A percentile compares a stretch with the other conserved stretches of the same genome.
These are phyloP conservation scores for Hipposideros larvatus DNA, from an alignment of 2,797 vertebrate genomes.

Conservation along the genomic window DNA sequence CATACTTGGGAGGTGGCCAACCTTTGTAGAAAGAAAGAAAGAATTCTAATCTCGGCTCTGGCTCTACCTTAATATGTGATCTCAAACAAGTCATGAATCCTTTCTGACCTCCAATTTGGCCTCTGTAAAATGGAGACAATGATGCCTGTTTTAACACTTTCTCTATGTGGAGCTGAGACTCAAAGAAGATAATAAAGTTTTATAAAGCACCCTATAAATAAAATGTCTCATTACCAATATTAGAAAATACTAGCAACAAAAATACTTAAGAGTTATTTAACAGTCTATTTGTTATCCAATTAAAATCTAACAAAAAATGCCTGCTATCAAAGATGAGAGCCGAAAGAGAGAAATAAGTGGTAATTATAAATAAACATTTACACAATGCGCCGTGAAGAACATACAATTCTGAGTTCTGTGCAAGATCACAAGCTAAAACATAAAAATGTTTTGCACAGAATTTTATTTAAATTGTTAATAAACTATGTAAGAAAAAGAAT, in stretches of 20 bases:
- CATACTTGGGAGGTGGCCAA: not conserved
- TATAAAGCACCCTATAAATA: not conserved
- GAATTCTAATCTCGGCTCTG: not conserved
- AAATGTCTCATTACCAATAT: slow-evolving; percentile 34
- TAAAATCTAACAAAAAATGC: slow-evolving; percentile 31
- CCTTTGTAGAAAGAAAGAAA: not conserved
- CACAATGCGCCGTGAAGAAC: not conserved
- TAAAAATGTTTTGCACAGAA: not conserved
- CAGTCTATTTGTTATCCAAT: slow-evolving; percentile 36
- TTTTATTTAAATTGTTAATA: slow-evolving; percentile 26
- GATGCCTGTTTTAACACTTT: not conserved
- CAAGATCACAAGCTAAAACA: not conserved
- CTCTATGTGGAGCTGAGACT: not conserved
- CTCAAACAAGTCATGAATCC: not conserved
- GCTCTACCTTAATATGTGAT: not conserved
- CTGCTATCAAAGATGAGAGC: slow-evolving; percentile 2
- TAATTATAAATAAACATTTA: not conserved
- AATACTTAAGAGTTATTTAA: not conserved
- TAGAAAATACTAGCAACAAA: slow-evolving; percentile 1
- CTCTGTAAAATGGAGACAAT: not conserved
- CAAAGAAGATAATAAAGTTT: slow-evolving; percentile 22
- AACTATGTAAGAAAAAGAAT: slow-evolving; percentile 34
- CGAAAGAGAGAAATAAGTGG: not conserved
- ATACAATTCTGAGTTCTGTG: not conserved
- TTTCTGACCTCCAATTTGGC: not conserved